Percentiles rank a stretch among this genome's conserved stretches.
These are phyloP conservation scores for Porphyrio hochstetteri DNA, from an alignment of 2,113 vertebrate genomes.

Conservation along the genomic window DNA sequence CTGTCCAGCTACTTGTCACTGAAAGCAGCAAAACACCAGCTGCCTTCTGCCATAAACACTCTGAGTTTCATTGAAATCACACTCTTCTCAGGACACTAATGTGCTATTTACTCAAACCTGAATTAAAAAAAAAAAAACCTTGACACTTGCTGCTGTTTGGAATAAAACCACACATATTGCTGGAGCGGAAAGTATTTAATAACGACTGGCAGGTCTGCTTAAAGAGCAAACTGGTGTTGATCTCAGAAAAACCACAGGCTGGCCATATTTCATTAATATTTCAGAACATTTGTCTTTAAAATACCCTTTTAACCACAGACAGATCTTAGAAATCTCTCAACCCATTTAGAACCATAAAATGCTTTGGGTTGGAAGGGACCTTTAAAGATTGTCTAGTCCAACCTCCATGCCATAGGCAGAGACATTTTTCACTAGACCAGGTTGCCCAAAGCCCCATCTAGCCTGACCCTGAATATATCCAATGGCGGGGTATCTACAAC, in stretches of 20 bases:
- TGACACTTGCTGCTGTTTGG: background rate
- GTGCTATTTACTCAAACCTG: background rate
- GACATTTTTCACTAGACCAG: accelerated
- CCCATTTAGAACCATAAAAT: background rate
- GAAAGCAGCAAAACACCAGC: background rate
- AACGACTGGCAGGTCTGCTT: background rate
- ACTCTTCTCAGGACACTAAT: background rate
- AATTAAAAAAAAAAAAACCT: background rate
- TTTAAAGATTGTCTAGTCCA: background rate
- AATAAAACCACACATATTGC: background rate
- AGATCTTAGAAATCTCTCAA: background rate
- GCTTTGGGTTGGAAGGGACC: background rate
- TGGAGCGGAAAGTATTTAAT: background rate
- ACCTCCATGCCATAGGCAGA: accelerated
- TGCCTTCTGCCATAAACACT: background rate
- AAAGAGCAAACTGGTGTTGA: background rate
- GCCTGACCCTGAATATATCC: background rate
- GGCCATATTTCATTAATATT: background rate
- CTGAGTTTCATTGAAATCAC: background rate
- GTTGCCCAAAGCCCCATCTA: background rate
- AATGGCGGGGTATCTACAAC: background rate
- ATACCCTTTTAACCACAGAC: background rate
- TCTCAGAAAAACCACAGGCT: background rate
- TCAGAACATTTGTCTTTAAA: background rate
- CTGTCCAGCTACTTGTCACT: background rate